These are phyloP conservation scores for Latrodectus hesperus DNA, from an alignment of 2,888 invertebrate genomes.

Conservation along the genomic window DNA sequence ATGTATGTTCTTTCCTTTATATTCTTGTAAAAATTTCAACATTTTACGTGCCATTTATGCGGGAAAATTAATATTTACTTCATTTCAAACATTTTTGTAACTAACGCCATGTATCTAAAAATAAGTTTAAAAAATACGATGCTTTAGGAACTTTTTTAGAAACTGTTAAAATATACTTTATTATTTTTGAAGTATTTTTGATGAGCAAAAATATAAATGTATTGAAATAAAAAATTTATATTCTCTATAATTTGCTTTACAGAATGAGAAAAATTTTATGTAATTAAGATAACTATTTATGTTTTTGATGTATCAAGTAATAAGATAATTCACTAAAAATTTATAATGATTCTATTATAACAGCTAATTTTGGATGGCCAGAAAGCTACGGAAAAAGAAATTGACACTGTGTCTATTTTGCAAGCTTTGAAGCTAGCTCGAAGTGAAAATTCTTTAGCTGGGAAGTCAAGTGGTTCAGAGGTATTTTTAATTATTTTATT, in stretches of 20 bases:
- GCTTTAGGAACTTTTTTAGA: too few species aligned
- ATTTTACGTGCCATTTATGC: too few species aligned
- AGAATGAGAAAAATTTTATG: background rate
- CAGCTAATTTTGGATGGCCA: conserved; percentile 83
- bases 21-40: too few species aligned
- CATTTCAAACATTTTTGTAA: too few species aligned
- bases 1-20: too few species aligned
- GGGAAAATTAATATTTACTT: too few species aligned
- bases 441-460: conserved; percentile 14
- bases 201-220: background rate
- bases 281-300: background rate
- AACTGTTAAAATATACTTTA: too few species aligned
- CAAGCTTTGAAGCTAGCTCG: conserved; percentile 79
- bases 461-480: background rate
- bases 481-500: background rate
- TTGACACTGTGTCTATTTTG: conserved; percentile 92
- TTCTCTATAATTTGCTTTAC: background rate
- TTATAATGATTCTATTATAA: background rate
- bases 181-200: too few species aligned
- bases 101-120: too few species aligned
- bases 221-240: background rate
- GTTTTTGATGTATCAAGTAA: background rate
- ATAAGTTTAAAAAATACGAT: too few species aligned
- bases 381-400: conserved; percentile 87
- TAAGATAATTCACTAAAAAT: too few species aligned